Conservation (phyloP, 2,888 invertebrate genomes). For the Sinotaia quadrata region DNA sequence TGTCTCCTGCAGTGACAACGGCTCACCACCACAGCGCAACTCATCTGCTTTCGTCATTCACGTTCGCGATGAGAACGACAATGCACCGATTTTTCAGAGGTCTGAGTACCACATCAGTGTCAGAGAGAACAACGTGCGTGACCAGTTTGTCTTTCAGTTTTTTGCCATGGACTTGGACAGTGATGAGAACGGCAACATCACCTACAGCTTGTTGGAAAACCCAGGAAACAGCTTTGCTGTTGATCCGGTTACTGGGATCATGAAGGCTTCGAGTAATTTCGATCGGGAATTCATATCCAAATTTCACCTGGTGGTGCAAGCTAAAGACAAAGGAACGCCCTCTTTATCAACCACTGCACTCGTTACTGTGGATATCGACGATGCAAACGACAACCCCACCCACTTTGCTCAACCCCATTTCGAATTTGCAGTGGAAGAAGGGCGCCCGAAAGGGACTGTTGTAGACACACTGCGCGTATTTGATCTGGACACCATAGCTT, state of each 20-base stretch:
- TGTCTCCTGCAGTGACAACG: slow-evolving; percentile 46
- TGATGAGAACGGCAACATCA: slow-evolving; percentile 43
- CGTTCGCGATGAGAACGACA: slow-evolving; percentile 46
- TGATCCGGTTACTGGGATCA: slow-evolving; percentile 41
- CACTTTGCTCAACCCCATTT: slow-evolving; percentile 36
- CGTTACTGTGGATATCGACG: slow-evolving; percentile 93
- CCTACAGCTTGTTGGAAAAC: slow-evolving; percentile 38
- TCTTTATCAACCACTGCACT: slow-evolving; percentile 88
- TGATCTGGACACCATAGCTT: slow-evolving; percentile 34
- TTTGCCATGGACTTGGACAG: slow-evolving; percentile 48
- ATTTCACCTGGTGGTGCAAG: slow-evolving; percentile 88
- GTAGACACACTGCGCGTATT: slow-evolving; percentile 36
- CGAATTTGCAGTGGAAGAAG: slow-evolving; percentile 36
- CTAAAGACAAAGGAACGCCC: slow-evolving; percentile 80
- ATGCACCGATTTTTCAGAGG: slow-evolving; percentile 41
- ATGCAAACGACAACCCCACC: slow-evolving; percentile 85
- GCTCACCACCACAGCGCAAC: slow-evolving; percentile 37
- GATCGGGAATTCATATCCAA: slow-evolving; percentile 76
- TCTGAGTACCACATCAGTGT: slow-evolving; percentile 34
- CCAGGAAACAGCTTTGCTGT: slow-evolving; percentile 39
- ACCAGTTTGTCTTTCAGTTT: slow-evolving; percentile 40
- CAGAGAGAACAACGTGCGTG: slow-evolving; percentile 39
- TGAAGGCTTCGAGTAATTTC: slow-evolving; percentile 45
- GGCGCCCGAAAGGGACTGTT: slow-evolving; percentile 28
- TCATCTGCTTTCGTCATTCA: slow-evolving; percentile 38